These are phyloP conservation scores for Eulithis prunata DNA, from an alignment of 2,888 invertebrate genomes.

Conservation along the genomic window DNA sequence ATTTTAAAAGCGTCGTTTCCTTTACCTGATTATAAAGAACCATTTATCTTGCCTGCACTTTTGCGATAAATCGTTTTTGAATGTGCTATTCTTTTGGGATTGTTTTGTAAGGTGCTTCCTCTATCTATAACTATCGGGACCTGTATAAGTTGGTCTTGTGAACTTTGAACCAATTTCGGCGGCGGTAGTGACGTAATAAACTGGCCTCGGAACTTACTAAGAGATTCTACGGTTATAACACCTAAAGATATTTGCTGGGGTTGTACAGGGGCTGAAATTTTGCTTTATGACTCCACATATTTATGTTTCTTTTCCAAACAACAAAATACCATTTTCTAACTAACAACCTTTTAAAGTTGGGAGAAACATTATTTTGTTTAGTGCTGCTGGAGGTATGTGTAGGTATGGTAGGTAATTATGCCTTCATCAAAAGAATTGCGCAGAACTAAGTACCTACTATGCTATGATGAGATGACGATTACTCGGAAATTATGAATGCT, in stretches of 20 bases:
- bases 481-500: too few species aligned
- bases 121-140: conserved; percentile 24
- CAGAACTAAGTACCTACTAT: too few species aligned
- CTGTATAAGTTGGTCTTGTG: conserved; percentile 9
- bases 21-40: conserved; percentile 52
- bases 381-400: too few species aligned
- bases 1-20: conserved; percentile 58
- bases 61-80: conserved; percentile 49
- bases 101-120: conserved; percentile 34
- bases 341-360: too few species aligned
- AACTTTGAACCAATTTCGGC: background rate
- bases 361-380: too few species aligned
- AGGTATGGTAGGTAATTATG: too few species aligned
- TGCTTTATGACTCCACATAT: too few species aligned
- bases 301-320: too few species aligned
- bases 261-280: too few species aligned
- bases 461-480: too few species aligned
- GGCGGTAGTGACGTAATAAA: conserved; percentile 14
- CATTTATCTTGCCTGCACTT: conserved; percentile 51
- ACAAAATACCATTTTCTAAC: too few species aligned
- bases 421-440: too few species aligned
- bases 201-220: background rate
- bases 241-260: background rate
- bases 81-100: conserved; percentile 37
- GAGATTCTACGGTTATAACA: background rate